A percentile compares a stretch with the other conserved stretches of the same genome.
These are phyloP conservation scores for Limnephilus lunatus DNA, from an alignment of 2,888 invertebrate genomes.

Conservation along the genomic window DNA sequence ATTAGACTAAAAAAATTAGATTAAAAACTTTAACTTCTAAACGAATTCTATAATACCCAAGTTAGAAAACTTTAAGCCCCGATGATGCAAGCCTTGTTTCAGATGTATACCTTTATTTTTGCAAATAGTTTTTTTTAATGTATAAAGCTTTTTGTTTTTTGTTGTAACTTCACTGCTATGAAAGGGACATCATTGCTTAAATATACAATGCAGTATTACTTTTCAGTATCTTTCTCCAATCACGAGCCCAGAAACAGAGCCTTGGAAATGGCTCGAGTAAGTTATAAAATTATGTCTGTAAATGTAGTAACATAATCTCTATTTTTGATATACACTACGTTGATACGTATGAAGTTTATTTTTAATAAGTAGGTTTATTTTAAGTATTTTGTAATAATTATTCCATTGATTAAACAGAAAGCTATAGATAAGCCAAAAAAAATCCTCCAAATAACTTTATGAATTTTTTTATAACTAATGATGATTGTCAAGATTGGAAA, in stretches of 20 bases:
- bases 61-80: background rate
- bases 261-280: slow-evolving; percentile 94
- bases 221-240: slow-evolving; percentile 84
- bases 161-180: slow-evolving; percentile 37
- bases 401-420: background rate
- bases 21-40: background rate
- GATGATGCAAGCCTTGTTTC: slow-evolving; percentile 34
- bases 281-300: slow-evolving; percentile 69
- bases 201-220: background rate
- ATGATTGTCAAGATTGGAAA: background rate
- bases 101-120: slow-evolving; percentile 2
- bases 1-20: background rate
- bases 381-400: background rate
- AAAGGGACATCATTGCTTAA: background rate
- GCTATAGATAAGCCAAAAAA: no score
- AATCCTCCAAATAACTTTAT: background rate
- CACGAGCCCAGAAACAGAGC: slow-evolving; percentile 92
- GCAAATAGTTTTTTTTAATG: slow-evolving; percentile 29
- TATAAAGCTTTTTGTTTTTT: background rate
- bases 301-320: background rate
- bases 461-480: background rate
- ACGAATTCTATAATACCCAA: background rate
- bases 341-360: background rate
- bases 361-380: background rate
- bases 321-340: background rate